These are phyloP conservation scores for Alviniconcha strummeri DNA, from an alignment of 2,888 invertebrate species.

Conservation along the genomic window DNA sequence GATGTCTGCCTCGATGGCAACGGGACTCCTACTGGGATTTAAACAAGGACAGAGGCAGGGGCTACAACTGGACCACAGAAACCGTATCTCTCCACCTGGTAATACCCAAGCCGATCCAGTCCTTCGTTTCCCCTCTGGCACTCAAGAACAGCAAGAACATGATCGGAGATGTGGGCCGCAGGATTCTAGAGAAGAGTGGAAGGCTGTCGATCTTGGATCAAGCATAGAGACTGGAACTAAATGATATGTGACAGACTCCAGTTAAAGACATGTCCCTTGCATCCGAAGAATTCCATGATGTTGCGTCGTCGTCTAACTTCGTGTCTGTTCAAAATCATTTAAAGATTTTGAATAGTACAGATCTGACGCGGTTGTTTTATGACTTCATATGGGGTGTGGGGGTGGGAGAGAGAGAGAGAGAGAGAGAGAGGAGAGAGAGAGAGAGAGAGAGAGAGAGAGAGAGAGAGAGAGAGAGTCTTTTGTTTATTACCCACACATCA, in stretches of 20 bases:
- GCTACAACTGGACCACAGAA: slow-evolving; percentile 11
- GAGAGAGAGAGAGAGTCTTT: not conserved
- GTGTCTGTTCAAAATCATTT: not conserved
- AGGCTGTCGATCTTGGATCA: not conserved
- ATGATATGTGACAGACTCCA: not conserved
- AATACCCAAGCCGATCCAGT: slow-evolving; percentile 18
- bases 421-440: not conserved
- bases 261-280: not conserved
- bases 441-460: not conserved
- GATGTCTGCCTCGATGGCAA: slow-evolving; percentile 29
- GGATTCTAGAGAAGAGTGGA: slow-evolving; percentile 10
- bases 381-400: not conserved
- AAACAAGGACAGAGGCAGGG: slow-evolving; percentile 11
- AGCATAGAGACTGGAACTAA: not conserved
- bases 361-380: not conserved
- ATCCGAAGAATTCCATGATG: too few relatives aligned
- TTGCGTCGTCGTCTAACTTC: not conserved
- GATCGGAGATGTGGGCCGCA: slow-evolving; percentile 22
- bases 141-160: slow-evolving; percentile 20
- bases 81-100: slow-evolving; percentile 22
- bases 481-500: not conserved
- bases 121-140: slow-evolving; percentile 7
- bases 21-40: slow-evolving; percentile 2
- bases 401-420: not conserved
- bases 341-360: not conserved